These are phyloP conservation scores for Rhamphomyia laevipes DNA, from an alignment of 2,888 invertebrate species.

Conservation along the genomic window DNA sequence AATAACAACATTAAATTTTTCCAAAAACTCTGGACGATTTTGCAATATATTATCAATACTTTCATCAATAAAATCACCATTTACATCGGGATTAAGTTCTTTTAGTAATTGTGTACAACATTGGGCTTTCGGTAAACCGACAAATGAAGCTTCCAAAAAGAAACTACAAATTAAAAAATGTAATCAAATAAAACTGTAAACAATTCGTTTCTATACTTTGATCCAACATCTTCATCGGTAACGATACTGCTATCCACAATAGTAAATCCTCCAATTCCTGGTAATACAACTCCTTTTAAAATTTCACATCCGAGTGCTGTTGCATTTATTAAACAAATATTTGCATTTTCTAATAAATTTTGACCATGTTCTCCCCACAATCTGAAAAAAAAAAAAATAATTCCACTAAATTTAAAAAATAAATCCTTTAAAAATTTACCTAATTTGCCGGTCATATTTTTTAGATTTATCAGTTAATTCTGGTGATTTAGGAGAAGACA, in stretches of 20 bases:
- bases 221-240: conserved; percentile 83
- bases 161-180: conserved; percentile 49
- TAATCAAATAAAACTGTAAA: not conserved
- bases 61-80: conserved; percentile 87
- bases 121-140: conserved; percentile 76
- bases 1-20: conserved; percentile 68
- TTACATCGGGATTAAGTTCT: conserved; percentile 87
- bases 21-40: conserved; percentile 81
- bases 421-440: conserved; percentile 31
- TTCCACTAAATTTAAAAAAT: not conserved
- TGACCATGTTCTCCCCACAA: conserved; percentile 99
- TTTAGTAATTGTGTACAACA: conserved; percentile 68
- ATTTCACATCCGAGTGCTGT: conserved; percentile 90
- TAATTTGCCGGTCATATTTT: conserved; percentile 66
- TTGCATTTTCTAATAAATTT: conserved; percentile 70
- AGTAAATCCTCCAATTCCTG: conserved; percentile 86
- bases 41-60: conserved; percentile 70
- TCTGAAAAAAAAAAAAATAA: conserved; percentile 37
- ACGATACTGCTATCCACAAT: conserved; percentile 78
- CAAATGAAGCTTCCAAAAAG: conserved; percentile 70
- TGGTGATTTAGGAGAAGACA: conserved; percentile 45
- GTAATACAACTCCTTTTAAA: conserved; percentile 86
- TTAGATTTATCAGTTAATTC: conserved; percentile 57
- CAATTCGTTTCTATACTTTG: conserved; percentile 53
- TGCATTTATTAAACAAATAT: conserved; percentile 88